phyloP scores from a whole-genome alignment of 2,797 vertebrate genomes.

The Spheniscus humboldti region DNA sequence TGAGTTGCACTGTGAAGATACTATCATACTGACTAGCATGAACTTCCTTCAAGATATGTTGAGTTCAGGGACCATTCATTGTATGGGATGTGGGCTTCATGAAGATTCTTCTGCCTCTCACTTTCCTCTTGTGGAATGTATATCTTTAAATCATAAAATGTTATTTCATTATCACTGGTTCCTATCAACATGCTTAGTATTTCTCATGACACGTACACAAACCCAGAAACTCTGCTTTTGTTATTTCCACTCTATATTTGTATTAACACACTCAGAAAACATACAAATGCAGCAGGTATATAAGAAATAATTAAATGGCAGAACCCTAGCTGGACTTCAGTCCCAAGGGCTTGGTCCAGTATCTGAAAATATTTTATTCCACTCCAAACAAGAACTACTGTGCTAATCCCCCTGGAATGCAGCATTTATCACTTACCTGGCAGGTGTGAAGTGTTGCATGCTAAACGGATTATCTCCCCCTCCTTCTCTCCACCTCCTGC shows the following conservation, averaged over 20 bases:
- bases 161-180: background rate
- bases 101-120: background rate
- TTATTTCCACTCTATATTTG: background rate
- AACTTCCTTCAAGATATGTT: background rate
- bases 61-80: background rate
- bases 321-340: background rate
- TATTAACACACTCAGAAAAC: background rate
- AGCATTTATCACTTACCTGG: slow-evolving; percentile 53
- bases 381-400: background rate
- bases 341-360: background rate
- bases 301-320: background rate
- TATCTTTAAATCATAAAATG: background rate
- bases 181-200: background rate
- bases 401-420: slow-evolving; percentile 40
- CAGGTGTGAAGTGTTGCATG: slow-evolving; percentile 26
- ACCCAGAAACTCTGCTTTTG: background rate
- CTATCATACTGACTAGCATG: background rate
- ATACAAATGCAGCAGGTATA: background rate
- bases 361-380: slow-evolving; percentile 38
- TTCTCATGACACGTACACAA: background rate
- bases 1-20: background rate
- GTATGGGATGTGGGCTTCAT: background rate
- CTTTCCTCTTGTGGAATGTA: background rate
- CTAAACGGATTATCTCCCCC: slow-evolving; percentile 37
- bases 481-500: background rate